Conservation (phyloP, 2,888 invertebrate species). For the Melipona bicolor region DNA sequence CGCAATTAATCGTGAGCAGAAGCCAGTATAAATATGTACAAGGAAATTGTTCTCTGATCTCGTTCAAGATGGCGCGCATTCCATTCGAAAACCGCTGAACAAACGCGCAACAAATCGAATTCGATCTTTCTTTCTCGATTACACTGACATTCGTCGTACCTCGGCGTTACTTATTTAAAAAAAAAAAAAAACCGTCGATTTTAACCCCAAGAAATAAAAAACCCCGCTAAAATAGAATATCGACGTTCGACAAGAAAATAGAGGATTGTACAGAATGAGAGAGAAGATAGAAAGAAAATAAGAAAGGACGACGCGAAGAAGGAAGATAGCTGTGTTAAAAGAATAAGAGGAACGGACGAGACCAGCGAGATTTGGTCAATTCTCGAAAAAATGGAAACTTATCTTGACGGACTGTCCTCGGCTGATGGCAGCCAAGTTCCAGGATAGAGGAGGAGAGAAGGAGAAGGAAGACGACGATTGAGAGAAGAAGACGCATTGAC, state of each 20-base stretch:
- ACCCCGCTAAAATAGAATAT: neutral
- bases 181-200: neutral
- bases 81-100: neutral
- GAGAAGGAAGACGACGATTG: slow-evolving; percentile 55
- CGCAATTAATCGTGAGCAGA: neutral
- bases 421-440: slow-evolving; percentile 44
- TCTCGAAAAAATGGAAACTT: slow-evolving; percentile 44
- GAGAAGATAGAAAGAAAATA: neutral
- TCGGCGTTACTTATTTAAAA: slow-evolving; percentile 4
- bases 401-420: slow-evolving; percentile 49
- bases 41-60: neutral
- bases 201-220: slow-evolving; percentile 2
- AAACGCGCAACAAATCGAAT: neutral
- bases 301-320: neutral
- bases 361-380: slow-evolving; percentile 61
- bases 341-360: slow-evolving; percentile 50
- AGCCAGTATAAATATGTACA: neutral
- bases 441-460: slow-evolving; percentile 54
- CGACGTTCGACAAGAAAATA: neutral
- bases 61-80: neutral
- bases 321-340: neutral
- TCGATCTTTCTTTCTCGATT: neutral
- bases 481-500: slow-evolving; percentile 44
- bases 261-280: neutral
- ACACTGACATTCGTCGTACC: neutral